Evolutionary conservation across 2,888 invertebrate genomes (phyloP).

Genomic region (Podabrus alpinus): DNA sequence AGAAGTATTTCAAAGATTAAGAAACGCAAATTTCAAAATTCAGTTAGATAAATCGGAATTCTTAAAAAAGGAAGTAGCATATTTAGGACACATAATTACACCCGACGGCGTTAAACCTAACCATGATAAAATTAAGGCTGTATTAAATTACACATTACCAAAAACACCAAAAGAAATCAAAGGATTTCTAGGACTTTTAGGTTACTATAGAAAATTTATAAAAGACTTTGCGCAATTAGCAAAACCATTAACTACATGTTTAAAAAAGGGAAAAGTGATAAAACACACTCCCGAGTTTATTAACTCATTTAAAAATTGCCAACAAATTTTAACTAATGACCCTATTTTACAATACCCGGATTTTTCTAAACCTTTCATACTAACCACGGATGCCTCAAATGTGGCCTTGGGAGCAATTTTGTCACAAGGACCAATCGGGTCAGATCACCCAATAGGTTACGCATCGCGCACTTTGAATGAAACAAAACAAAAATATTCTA

Average conservation of each 20-base stretch:
- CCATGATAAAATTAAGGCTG: conserved; percentile 7
- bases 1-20: too few relatives aligned
- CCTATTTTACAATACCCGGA: too few relatives aligned
- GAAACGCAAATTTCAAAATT: conserved; percentile 22
- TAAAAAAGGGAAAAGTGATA: conserved; percentile 13
- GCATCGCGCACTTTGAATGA: conserved; percentile 30
- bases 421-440: conserved; percentile 23
- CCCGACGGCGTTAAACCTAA: conserved; percentile 32
- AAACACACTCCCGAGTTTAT: too few relatives aligned
- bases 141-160: too few relatives aligned
- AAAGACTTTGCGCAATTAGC: conserved; percentile 17
- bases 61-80: neutral
- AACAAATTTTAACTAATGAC: too few relatives aligned
- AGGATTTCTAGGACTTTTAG: conserved; percentile 14
- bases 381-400: conserved; percentile 20
- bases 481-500: conserved; percentile 22
- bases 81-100: conserved; percentile 17
- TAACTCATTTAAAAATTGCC: too few relatives aligned
- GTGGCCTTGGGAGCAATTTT: conserved; percentile 23
- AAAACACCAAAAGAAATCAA: conserved; percentile 20
- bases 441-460: conserved; percentile 27
- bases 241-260: conserved; percentile 13
- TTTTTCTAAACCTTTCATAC: too few relatives aligned
- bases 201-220: too few relatives aligned
- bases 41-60: neutral